Base-by-base conservation (phyloP, 2,797 vertebrate species). In the Valencia hispanica region DNA sequence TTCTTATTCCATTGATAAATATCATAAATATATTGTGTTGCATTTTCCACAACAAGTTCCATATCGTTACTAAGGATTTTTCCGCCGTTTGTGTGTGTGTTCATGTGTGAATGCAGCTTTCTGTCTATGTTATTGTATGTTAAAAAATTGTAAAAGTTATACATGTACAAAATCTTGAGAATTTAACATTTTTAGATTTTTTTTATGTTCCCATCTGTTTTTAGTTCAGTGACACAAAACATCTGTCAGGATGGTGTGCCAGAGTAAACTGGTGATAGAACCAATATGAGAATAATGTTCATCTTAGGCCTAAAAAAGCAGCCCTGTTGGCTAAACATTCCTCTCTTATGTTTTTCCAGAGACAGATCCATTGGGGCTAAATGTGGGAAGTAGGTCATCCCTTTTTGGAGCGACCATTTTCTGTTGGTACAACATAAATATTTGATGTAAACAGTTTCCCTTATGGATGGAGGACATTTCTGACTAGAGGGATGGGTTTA, bases 341-440 rank as follows among this genome's bases (percentile, higher is more conserved):
- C 76, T 88, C 87, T 87, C 86, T 90, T 83, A 91, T 94, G 87
- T 90, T 92, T 88, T 92, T 94, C 87, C 88, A 93, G 85, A 92
- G 84, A 87, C 78, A 79, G 86, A 79, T 94, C 93, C 92, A 92
- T 87, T 83, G 89, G 91, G 92, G 91, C 90, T 88, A 93, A 90
- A 92, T 92, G 86, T 94, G 88, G 83, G 91, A 95, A 95, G 90
- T 95, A 92, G 94, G 94, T 94, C 94, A 95, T 90, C 83, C 82
- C 84, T 91, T 92, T 94, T 90, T 90, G 87, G 88, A 90, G 85
- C 77, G 72, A 86, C 91, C 92, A 94, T 94, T 94, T 91, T 94
- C 87, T 94, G 89, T 93, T 93, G 91, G 91, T 94, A 90, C 87
- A 90, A 83, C 86, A 94, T 95, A 88, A 91, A 95, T 95, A 91